phyloP scores from a whole-genome alignment of 2,888 invertebrate species.

The Nudaria mundana region DNA sequence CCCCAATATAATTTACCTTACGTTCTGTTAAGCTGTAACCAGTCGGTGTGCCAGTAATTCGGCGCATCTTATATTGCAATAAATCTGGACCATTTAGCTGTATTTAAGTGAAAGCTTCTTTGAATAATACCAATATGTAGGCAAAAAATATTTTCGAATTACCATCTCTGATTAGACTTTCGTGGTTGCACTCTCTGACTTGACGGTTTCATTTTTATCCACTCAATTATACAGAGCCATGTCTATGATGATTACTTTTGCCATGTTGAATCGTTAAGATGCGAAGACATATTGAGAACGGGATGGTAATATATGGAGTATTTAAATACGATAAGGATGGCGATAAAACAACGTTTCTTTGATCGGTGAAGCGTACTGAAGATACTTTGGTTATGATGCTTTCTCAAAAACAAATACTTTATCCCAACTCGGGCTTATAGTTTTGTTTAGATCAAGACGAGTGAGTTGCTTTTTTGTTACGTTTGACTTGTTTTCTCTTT shows the following conservation, averaged over 20 bases:
- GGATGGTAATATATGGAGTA: constrained; percentile 31
- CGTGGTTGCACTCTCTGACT: constrained; percentile 34
- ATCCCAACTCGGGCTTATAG: constrained; percentile 3
- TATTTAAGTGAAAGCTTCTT: too few species aligned
- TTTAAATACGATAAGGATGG: constrained; percentile 30
- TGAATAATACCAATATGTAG: too few species aligned
- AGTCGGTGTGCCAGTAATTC: too few species aligned
- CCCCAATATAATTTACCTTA: too few species aligned
- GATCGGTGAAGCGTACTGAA: constrained; percentile 45
- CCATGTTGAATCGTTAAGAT: constrained; percentile 54
- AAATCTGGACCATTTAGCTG: too few species aligned
- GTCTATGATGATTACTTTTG: constrained; percentile 46
- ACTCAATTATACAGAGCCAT: constrained; percentile 35
- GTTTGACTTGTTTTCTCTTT: constrained; percentile 2
- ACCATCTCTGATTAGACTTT: constrained; percentile 36
- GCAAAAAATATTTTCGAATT: constrained; percentile 27
- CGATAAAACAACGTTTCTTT: constrained; percentile 33
- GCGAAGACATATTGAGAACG: constrained; percentile 36
- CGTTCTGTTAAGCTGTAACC: too few species aligned
- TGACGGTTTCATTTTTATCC: constrained; percentile 44
- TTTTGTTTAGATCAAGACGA: constrained; percentile 8
- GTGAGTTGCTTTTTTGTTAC: constrained; percentile 14
- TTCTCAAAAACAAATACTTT: constrained; percentile 43
- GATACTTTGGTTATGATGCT: constrained; percentile 29
- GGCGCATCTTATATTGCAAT: too few species aligned